Conservation (phyloP, 2,113 vertebrate species). For the Mionectes macconnelli region DNA sequence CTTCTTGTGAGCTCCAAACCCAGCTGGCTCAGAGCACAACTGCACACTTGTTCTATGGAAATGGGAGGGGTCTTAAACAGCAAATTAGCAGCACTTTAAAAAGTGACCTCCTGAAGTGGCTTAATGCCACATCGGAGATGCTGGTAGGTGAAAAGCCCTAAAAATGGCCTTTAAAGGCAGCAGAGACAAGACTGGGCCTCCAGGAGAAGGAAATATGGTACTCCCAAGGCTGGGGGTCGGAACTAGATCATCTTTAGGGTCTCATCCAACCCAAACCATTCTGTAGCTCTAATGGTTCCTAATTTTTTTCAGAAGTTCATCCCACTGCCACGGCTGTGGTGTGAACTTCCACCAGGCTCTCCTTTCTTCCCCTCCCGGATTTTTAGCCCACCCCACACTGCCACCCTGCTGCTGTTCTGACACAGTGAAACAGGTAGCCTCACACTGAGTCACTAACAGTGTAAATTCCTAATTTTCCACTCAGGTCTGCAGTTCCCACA, state of each 20-base stretch:
- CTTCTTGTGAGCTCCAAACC: neutral
- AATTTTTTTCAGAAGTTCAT: neutral
- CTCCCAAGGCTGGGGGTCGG: neutral
- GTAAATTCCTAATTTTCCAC: neutral
- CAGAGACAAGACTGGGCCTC: neutral
- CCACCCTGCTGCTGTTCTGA: neutral
- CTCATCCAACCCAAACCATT: neutral
- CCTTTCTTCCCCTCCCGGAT: neutral
- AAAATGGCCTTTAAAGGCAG: neutral
- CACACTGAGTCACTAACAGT: neutral
- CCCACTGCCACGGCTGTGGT: neutral
- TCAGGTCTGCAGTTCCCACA: neutral
- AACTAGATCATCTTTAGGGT: neutral
- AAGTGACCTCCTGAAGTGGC: neutral
- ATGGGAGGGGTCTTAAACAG: neutral
- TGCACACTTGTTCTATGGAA: accelerated
- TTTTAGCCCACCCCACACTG: neutral
- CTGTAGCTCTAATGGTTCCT: neutral
- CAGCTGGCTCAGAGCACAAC: neutral
- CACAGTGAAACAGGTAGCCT: neutral
- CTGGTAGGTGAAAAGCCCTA: neutral
- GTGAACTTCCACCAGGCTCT: neutral
- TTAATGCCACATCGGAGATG: neutral
- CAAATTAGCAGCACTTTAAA: neutral
- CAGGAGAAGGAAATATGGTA: neutral